Base-by-base conservation (phyloP, 2,113 vertebrate species). In the Thymallus thymallus region DNA sequence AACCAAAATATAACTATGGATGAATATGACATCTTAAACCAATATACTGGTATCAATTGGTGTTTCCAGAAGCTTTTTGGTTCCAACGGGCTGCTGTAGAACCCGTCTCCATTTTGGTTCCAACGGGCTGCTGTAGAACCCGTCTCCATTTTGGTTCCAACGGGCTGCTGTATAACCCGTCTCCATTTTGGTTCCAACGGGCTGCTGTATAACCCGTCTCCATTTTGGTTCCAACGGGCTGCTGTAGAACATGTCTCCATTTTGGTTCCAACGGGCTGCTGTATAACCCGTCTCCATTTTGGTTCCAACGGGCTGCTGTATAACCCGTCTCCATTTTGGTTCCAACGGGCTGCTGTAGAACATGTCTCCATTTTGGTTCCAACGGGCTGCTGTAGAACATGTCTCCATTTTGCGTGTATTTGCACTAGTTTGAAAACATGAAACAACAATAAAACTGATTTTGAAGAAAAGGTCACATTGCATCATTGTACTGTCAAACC, bases 381-480 rank as follows among this genome's bases (percentile, higher is more conserved):
- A 30, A 74, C 66, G 35, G 84, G 74, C 48, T 51, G 48, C 48
- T 51, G 16, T 51, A 51, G 80, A 76, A 80, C 26, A 29, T 71
- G 45, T 72, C 82, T 86, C 82, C 76, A 26, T 26, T 26, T 2
- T 26, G 26, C 26, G 91, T 91, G 86, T 82, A 83, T 89, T 92
- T 91, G 88, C 90, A 92, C 89, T 89, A 87, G 84, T 88, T 82
- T 83, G 64, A 86, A 84, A 74, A 20, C 29, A 58, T 80, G 26
- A 66, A 70, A 82, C 13, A 88, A 80, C 75, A 71, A 76, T 65
- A 79, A 84, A 87, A 74, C 4, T 32, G 85, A 91, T 89, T 90
- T 91, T 88, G 69, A 81, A 84, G 68, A 56, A 76, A 75, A 45
- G 22, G 1, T 68, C 20, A 45, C 32, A 45, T 45, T n/a, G 56